phyloP scores from a whole-genome alignment of 2,797 vertebrate species.

The Margarornis squamiger region DNA sequence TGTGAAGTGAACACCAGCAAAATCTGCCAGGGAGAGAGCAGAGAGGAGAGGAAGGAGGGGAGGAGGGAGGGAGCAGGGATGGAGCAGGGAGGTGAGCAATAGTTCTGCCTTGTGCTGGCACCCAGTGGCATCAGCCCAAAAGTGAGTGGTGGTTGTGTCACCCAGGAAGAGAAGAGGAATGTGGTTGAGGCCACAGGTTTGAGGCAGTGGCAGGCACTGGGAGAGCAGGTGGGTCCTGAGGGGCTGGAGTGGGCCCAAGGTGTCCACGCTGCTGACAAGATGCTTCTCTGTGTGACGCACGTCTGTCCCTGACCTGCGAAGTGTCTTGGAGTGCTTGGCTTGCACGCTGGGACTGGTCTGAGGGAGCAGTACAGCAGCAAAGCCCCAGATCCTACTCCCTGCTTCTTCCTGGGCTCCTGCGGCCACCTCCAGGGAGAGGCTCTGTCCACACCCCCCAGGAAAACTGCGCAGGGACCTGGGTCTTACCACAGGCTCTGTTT shows the following conservation, averaged over 20 bases:
- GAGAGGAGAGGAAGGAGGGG: background rate
- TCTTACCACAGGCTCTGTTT: background rate
- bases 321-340: background rate
- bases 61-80: background rate
- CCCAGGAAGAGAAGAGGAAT: background rate
- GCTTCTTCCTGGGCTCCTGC: background rate
- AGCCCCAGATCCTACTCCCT: background rate
- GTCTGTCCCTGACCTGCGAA: background rate
- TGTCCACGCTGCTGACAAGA: rapidly evolving
- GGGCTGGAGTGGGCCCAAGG: background rate
- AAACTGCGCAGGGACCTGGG: rapidly evolving
- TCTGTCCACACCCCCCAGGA: rapidly evolving
- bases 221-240: background rate
- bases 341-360: rapidly evolving
- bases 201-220: background rate
- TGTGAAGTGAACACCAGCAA: background rate
- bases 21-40: background rate
- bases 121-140: background rate
- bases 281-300: rapidly evolving
- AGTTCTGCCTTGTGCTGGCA: background rate
- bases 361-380: background rate
- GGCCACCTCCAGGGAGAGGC: background rate
- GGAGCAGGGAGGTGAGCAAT: background rate
- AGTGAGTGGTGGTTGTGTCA: rapidly evolving
- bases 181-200: background rate